phyloP scores from a whole-genome alignment of 2,888 invertebrate genomes.

The Synergus umbraculus region DNA sequence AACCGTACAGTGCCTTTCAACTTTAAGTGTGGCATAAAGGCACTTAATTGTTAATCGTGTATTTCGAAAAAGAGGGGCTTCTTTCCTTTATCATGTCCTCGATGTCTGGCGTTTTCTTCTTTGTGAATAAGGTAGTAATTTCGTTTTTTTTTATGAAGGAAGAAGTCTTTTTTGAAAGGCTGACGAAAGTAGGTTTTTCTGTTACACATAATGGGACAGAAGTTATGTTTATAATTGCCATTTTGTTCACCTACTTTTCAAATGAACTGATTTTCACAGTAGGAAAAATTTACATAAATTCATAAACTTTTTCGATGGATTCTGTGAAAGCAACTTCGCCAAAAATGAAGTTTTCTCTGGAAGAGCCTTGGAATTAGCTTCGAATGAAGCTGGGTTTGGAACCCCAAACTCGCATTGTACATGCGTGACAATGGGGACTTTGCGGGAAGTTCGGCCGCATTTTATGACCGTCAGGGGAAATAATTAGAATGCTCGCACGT shows the following conservation, averaged over 20 bases:
- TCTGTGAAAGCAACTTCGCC: background rate
- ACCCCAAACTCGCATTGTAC: constrained; percentile 4
- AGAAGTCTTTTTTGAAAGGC: background rate
- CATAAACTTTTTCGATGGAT: too few species aligned
- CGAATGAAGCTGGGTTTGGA: constrained; percentile 14
- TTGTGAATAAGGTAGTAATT: background rate
- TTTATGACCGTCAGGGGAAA: constrained; percentile 59
- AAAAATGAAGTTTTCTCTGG: background rate
- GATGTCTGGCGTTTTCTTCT: background rate
- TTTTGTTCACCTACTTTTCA: too few species aligned
- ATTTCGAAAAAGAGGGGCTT: constrained; percentile 1
- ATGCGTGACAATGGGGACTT: constrained; percentile 38
- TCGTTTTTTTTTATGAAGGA: background rate
- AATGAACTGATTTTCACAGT: too few species aligned
- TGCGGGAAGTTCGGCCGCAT: constrained; percentile 52
- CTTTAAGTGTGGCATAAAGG: constrained; percentile 28
- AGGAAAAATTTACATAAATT: too few species aligned
- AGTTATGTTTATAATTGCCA: too few species aligned
- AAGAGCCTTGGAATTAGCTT: background rate
- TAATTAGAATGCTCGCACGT: constrained; percentile 58
- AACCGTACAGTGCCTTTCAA: constrained; percentile 20
- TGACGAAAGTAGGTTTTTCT: background rate
- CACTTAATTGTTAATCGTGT: constrained; percentile 30
- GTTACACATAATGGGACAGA: background rate
- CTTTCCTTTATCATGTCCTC: background rate